phyloP scores from a whole-genome alignment of 2,113 vertebrate genomes.

The Chauna torquata region DNA sequence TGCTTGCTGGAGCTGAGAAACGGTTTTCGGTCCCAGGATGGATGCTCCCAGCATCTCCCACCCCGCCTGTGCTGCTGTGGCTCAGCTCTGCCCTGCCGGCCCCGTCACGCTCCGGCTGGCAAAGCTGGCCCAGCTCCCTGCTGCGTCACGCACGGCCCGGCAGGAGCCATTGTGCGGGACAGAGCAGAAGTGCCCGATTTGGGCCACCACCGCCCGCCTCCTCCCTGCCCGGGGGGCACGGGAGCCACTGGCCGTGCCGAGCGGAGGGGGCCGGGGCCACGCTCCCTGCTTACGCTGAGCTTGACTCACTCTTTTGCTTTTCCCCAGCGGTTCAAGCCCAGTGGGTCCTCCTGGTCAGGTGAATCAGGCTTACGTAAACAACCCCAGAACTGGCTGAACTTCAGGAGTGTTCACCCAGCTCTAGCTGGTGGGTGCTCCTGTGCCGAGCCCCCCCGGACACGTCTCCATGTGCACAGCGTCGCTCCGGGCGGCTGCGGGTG shows the following conservation, averaged over 20 bases:
- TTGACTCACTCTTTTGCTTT: conserved; percentile 63
- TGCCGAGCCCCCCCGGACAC: background rate
- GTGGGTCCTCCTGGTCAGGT: background rate
- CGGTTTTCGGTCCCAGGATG: background rate
- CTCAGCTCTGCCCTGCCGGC: background rate
- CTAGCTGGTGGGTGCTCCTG: background rate
- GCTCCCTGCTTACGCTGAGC: background rate
- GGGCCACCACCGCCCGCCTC: background rate
- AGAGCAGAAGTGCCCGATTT: background rate
- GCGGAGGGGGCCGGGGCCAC: background rate
- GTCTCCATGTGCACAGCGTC: background rate
- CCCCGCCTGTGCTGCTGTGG: no score
- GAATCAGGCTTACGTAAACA: conserved; percentile 56
- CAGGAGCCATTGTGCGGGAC: background rate
- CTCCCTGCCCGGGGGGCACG: fast-evolving
- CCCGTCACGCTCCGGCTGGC: fast-evolving
- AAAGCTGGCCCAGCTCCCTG: background rate
- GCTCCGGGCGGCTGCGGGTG: background rate
- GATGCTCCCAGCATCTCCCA: background rate
- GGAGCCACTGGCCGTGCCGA: background rate
- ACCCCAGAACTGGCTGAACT: background rate
- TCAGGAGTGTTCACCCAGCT: conserved; percentile 10
- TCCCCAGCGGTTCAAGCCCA: background rate
- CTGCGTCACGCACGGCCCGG: background rate
- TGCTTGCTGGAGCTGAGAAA: background rate